phyloP scores from a whole-genome alignment of 2,797 vertebrate species.

The Oryzias dopingdopingensis region DNA sequence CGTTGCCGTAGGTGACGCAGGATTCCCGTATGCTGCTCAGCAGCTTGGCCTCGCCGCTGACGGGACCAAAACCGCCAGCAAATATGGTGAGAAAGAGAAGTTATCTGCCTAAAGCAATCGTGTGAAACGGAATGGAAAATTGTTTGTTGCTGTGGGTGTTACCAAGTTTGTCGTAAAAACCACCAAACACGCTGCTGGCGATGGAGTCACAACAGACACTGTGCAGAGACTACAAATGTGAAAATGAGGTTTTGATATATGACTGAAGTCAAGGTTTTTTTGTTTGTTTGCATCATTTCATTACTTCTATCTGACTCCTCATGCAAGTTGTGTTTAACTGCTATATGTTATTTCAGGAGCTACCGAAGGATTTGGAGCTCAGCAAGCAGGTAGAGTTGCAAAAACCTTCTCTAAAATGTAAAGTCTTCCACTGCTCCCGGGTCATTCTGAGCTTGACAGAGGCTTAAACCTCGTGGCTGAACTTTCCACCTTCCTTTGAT shows the following conservation, averaged over 20 bases:
- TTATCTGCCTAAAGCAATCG: not conserved
- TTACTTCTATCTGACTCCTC: not conserved
- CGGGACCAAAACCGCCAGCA: constrained; percentile 62
- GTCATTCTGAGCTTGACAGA: not conserved
- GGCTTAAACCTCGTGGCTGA: not conserved
- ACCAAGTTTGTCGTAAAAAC: not conserved
- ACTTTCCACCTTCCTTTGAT: not conserved
- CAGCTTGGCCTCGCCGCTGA: constrained; percentile 65
- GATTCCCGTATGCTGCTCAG: constrained; percentile 70
- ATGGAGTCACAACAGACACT: not conserved
- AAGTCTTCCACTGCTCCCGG: no score
- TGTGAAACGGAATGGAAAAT: constrained; percentile 16
- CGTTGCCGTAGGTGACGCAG: constrained; percentile 56
- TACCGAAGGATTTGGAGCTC: constrained; percentile 41
- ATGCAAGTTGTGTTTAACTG: not conserved
- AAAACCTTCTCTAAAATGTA: not conserved
- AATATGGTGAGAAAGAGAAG: constrained; percentile 70
- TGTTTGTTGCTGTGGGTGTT: not conserved
- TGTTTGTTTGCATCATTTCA: not conserved
- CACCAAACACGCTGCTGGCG: not conserved
- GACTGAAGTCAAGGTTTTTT: not conserved
- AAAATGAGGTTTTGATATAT: not conserved
- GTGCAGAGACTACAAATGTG: not conserved
- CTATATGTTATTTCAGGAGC: constrained; percentile 44
- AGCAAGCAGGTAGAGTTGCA: constrained; percentile 46